Percentiles rank a stretch among this genome's conserved stretches.
These are phyloP conservation scores for Cherax quadricarinatus DNA, from an alignment of 1,140 invertebrate species.

Conservation along the genomic window DNA sequence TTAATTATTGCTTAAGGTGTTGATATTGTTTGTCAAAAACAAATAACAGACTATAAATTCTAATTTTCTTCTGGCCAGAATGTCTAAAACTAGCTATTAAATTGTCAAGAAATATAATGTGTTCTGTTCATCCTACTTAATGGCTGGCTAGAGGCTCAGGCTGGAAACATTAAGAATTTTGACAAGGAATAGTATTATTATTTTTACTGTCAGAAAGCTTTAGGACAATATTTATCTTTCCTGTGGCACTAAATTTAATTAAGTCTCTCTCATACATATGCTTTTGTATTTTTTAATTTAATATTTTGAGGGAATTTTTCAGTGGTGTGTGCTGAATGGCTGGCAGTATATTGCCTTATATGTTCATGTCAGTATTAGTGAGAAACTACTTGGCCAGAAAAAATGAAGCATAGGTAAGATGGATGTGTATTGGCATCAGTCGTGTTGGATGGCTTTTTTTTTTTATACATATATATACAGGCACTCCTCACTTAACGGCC, in stretches of 20 bases:
- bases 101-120: background rate
- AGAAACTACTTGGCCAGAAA: too few relatives aligned
- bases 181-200: background rate
- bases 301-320: constrained; percentile 17
- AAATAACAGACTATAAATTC: too few relatives aligned
- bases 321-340: constrained; percentile 13
- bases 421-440: too few relatives aligned
- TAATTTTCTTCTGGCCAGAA: too few relatives aligned
- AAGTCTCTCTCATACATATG: background rate
- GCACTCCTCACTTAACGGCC: too few relatives aligned
- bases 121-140: background rate
- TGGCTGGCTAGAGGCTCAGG: background rate
- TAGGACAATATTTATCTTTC: background rate
- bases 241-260: background rate
- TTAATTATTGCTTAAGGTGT: too few relatives aligned
- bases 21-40: too few relatives aligned
- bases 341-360: constrained; percentile 43
- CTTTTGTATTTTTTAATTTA: background rate
- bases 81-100: background rate
- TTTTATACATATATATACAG: too few relatives aligned
- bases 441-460: too few relatives aligned
- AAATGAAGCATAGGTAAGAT: too few relatives aligned
- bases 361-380: background rate
- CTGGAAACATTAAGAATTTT: background rate
- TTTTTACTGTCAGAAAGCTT: background rate